Evolutionary conservation across 2,888 invertebrate genomes (phyloP).

Genomic region (Drosophila hamatofila): DNA sequence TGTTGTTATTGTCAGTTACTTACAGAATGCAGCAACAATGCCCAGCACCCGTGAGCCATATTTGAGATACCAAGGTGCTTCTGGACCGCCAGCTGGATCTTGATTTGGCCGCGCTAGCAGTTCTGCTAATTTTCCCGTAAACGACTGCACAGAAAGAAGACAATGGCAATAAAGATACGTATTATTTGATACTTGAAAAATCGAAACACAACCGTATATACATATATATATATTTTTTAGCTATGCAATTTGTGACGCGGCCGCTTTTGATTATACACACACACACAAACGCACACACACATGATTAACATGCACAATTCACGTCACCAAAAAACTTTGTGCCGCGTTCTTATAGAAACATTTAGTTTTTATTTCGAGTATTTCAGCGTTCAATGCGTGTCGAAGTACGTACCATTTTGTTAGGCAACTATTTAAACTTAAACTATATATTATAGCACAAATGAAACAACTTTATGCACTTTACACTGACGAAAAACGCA

Average conservation of each 20-base stretch:
- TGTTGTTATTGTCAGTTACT: slow-evolving; percentile 84
- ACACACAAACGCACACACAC: slow-evolving; percentile 28
- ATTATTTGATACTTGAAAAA: slow-evolving; percentile 42
- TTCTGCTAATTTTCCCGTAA: slow-evolving; percentile 92
- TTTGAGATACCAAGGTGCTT: slow-evolving; percentile 96
- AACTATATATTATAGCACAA: slow-evolving; percentile 49
- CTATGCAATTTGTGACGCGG: slow-evolving; percentile 67
- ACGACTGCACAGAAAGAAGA: slow-evolving; percentile 75
- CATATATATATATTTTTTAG: slow-evolving; percentile 3
- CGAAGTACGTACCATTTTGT: slow-evolving; percentile 58
- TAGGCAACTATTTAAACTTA: slow-evolving; percentile 53
- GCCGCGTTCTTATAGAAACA: slow-evolving; percentile 36
- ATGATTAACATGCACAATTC: slow-evolving; percentile 46
- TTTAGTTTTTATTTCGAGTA: background rate
- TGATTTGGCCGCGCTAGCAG: slow-evolving; percentile 92
- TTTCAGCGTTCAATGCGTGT: background rate
- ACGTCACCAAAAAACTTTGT: slow-evolving; percentile 56
- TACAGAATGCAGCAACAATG: slow-evolving; percentile 93
- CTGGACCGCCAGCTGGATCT: slow-evolving; percentile 90
- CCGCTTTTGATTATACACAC: slow-evolving; percentile 42
- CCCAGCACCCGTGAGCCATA: slow-evolving; percentile 93
- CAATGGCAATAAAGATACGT: slow-evolving; percentile 7
- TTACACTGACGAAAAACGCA: slow-evolving; percentile 60
- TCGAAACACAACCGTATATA: slow-evolving; percentile 26
- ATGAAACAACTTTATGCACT: slow-evolving; percentile 48